Evolutionary conservation across 2,113 vertebrate species (phyloP).

Genomic region (Hippocampus barbouri): DNA sequence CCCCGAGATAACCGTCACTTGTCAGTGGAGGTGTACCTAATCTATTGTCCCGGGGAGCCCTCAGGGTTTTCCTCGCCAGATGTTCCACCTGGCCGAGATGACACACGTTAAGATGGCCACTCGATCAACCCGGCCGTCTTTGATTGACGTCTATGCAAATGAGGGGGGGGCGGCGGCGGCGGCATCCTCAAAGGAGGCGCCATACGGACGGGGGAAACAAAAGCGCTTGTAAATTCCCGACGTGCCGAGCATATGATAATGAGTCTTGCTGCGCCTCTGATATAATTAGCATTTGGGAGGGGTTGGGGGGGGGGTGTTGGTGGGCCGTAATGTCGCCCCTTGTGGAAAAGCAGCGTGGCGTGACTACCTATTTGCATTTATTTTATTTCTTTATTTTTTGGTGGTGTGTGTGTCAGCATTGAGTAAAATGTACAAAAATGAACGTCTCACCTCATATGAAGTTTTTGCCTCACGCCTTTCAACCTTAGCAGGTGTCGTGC

Average conservation of each 20-base stretch:
- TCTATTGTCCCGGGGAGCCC: neutral
- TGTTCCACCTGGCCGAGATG: neutral
- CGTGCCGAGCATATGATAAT: conserved; percentile 74
- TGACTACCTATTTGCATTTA: conserved; percentile 47
- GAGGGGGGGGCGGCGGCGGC: conserved; percentile 45
- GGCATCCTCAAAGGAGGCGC: conserved; percentile 59
- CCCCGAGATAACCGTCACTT: no score
- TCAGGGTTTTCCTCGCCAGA: neutral
- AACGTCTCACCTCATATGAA: no score
- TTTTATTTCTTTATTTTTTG: no score
- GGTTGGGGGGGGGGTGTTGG: neutral
- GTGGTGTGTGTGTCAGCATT: no score
- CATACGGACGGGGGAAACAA: conserved; percentile 59
- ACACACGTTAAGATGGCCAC: conserved; percentile 30
- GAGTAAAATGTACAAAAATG: no score
- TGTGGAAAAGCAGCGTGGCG: conserved; percentile 56
- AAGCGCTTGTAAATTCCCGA: conserved; percentile 65
- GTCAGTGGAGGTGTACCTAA: neutral
- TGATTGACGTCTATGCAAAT: conserved; percentile 70
- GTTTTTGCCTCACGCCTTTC: no score
- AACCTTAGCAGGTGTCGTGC: no score
- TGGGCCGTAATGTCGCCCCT: conserved; percentile 60
- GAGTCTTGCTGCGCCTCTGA: conserved; percentile 65
- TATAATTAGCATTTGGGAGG: conserved; percentile 66
- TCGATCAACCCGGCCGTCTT: conserved; percentile 2